Evolutionary conservation across 1,140 invertebrate genomes (phyloP), one percentile per base, ranked within the genome.

Genomic region (Lysiphlebus fabarum): DNA sequence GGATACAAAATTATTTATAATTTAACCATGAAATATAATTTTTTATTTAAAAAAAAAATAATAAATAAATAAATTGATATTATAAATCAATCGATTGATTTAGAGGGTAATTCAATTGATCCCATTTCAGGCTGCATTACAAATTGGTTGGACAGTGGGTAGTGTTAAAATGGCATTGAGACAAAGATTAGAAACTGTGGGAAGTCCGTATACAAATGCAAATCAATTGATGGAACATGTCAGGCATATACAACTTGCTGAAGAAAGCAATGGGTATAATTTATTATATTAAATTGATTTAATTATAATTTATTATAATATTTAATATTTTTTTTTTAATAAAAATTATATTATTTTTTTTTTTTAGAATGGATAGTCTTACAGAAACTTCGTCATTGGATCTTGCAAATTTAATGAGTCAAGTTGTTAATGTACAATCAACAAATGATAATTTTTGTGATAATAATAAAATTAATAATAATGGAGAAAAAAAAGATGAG

Each of bases 181-280:
- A 43, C 74, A 81, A 47, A 79, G 83, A 68, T 65, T 88, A 49
- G 80, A 83, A 41, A 67, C 79, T 56, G 82, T 82, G 33, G 85
- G 86, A 14, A 59, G 72, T 51, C 82, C 81, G 6, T 90, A 86
- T 70, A 74, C 74, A 9, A 82, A 83, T 34, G 76, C 85, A 1
- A 86, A 90, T 66, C 82, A 86, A 42, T 73, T 90, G 9, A 84
- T 91, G 48, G 84, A 88, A 68, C 87, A 88, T 10, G 84, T 87
- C 7, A 67, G 88, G 38, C 83, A 84, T 68, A 78, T 84, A 34
- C 86, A 88, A 67, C 74, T 84, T 45, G 81, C 82, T 49, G 87
- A 87, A 65, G 84, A 85, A 40, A 77, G 79, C 37, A 77, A 63
- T 53, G 63, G 65, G 73, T 72, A 63, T n/a, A 48, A 40, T 56